Evolutionary conservation across 2,888 invertebrate species (phyloP), one percentile per base, ranked within the genome.

Genomic region (Agrochola macilenta): DNA sequence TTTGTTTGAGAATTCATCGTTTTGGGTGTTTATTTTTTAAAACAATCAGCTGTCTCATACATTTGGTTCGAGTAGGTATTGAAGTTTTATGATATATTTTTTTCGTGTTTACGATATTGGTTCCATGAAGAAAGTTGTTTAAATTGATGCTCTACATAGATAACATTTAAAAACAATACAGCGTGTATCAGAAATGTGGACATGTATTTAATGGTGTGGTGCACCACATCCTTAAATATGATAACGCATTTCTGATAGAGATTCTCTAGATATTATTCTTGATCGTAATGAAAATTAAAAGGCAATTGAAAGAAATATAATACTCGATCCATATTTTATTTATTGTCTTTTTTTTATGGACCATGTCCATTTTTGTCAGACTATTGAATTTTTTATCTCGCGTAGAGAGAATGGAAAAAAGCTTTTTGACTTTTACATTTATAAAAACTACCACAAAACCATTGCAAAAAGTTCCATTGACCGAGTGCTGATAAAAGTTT

Each of bases 1-100:
- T 84, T 86, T 69, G 73, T 78, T 64, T 57, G 23, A 68, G 52
- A 73, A 35, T 5, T 26, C 5, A 14, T 54, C 23, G 63, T 57
- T 75, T 69, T 39, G 9, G 23, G 5, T 52, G 20, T 73, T 54
- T 69, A 64, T 64, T 58, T 61, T 69, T 72, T 26, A 14, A 57
- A 57, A 4, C 1, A 54, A 54, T 54, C n/a, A 11, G 26, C 7
- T 14, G 5, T 58, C 7, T 26, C 1, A 26, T 14, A 58, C 26
- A 58, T 58, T 58, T 57, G n/a, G 57, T 12, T 57, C 12, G n/a
- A 12, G 5, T 14, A 58, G 5, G n/a, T 57, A n/a, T 5, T n/a
- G 12, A 57, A 26, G 26, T 57, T 57, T 57, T 57, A 11, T 54
- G n/a, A n/a, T n/a, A n/a, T n/a, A 11, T 23, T n/a, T 54, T 54